Percentiles rank a stretch among this genome's conserved stretches.
Conservation (phyloP, 2,888 invertebrate genomes). For the Diogma glabrata region DNA sequence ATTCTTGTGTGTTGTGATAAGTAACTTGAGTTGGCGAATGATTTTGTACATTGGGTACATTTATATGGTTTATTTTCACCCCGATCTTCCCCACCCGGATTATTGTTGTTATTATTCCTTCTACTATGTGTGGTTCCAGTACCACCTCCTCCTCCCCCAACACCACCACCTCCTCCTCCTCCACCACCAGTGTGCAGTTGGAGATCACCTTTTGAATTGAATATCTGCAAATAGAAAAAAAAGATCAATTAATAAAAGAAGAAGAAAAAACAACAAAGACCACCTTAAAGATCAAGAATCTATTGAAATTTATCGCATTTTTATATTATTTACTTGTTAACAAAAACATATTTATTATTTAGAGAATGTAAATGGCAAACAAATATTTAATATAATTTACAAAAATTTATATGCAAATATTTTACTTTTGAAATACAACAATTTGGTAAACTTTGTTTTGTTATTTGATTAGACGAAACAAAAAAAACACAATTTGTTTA, state of each 20-base stretch:
- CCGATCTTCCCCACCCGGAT: constrained; percentile 82
- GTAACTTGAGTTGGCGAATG: constrained; percentile 98
- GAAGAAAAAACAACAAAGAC: constrained; percentile 2
- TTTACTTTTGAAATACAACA: no score
- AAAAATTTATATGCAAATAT: no score
- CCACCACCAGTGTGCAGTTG: constrained; percentile 78
- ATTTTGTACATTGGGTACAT: constrained; percentile 97
- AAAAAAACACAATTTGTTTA: no score
- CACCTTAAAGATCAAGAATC: no score
- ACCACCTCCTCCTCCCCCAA: constrained; percentile 23
- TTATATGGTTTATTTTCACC: constrained; percentile 99
- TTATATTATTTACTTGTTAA: no score
- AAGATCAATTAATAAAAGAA: constrained; percentile 4
- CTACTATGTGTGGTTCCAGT: constrained; percentile 10
- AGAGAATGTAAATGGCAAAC: no score
- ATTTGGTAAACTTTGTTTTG: no score
- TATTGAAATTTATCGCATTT: no score
- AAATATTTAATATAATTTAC: no score
- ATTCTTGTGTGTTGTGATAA: constrained; percentile 98
- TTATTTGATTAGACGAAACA: no score
- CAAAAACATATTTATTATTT: no score
- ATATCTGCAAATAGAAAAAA: constrained; percentile 64
- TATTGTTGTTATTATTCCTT: background rate
- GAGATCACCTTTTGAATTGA: constrained; percentile 93
- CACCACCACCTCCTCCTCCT: constrained; percentile 30